Conservation (phyloP, 2,797 vertebrate genomes). For the Prunella strophiata region DNA sequence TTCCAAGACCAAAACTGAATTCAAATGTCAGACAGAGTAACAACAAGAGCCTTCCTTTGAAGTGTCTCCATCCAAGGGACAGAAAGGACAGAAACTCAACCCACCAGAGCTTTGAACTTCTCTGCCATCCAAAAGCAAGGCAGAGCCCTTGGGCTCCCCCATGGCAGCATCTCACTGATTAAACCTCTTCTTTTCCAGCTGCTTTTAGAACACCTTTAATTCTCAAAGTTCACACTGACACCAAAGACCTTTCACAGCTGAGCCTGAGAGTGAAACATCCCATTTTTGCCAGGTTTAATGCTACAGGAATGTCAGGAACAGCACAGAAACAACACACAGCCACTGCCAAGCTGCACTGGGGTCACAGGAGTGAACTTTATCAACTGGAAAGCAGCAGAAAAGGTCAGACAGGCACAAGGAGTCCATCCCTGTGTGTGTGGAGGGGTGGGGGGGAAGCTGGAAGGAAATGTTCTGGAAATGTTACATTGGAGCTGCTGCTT, state of each 20-base stretch:
- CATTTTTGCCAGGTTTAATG: background rate
- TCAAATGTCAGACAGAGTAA: background rate
- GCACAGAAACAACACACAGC: background rate
- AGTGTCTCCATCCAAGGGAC: background rate
- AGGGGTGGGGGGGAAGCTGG: background rate
- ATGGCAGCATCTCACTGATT: background rate
- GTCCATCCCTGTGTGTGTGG: background rate
- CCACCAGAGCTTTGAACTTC: background rate
- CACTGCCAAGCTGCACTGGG: background rate
- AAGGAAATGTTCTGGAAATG: constrained; percentile 28
- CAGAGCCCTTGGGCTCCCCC: background rate
- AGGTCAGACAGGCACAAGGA: background rate
- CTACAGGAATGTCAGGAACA: background rate
- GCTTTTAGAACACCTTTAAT: background rate
- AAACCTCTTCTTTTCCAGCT: background rate
- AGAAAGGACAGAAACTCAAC: background rate
- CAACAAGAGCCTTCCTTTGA: background rate
- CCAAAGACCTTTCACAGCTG: background rate
- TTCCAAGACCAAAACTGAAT: background rate
- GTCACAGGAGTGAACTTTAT: background rate
- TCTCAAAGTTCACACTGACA: background rate
- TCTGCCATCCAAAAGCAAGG: background rate
- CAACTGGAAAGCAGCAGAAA: constrained; percentile 14
- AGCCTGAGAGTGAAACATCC: background rate
- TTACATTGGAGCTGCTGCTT: background rate